Base-by-base conservation (phyloP, 2,888 invertebrate species). In the Eurytoma adleriae region DNA sequence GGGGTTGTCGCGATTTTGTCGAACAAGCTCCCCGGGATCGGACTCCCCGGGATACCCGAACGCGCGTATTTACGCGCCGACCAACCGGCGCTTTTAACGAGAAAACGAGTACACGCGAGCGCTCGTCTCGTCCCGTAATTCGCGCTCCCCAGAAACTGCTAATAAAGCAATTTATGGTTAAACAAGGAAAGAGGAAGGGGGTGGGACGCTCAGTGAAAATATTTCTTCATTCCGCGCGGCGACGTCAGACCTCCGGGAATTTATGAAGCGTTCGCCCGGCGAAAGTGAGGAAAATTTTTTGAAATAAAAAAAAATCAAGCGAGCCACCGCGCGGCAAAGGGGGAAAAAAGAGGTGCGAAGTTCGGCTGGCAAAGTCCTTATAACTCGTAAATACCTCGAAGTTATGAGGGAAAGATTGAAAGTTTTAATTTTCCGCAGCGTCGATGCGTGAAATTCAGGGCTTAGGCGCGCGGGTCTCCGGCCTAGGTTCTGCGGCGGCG, bases 371-470 rank as follows among this genome's bases (percentile, higher is more conserved):
- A 66, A 57, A 68, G 54, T 67, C 78, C 40, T 72, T 57, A n/a
- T 54, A 52, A 66, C 64, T 70, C 70, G 71, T 76, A 71, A 76
- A 76, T 71, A 74, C 69, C 66, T 66, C 24, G 20, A 56, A 79
- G 70, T 75, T 75, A 79, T 52, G 75, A 76, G 61, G 62, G 56
- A 71, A 61, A 69, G 70, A 80, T 71, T 59, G 79, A 76, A 70
- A 75, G 75, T 80, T 80, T 80, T 80, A 70, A 80, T 76, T 80
- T 80, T 80, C 75, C 66, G 14, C 57, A 61, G 79, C 79, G 67
- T 76, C 79, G 79, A 80, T 75, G 75, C 79, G 79, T 76, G 79
- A 80, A 80, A 80, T 80, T 80, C 75, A 75, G 40, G 75, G 66
- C 67, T 52, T 68, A 67, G n/a, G 52, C 24, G 30, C 3, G 16